These are phyloP conservation scores for Metallyticus violacea DNA, from an alignment of 2,888 invertebrate genomes.

Conservation along the genomic window DNA sequence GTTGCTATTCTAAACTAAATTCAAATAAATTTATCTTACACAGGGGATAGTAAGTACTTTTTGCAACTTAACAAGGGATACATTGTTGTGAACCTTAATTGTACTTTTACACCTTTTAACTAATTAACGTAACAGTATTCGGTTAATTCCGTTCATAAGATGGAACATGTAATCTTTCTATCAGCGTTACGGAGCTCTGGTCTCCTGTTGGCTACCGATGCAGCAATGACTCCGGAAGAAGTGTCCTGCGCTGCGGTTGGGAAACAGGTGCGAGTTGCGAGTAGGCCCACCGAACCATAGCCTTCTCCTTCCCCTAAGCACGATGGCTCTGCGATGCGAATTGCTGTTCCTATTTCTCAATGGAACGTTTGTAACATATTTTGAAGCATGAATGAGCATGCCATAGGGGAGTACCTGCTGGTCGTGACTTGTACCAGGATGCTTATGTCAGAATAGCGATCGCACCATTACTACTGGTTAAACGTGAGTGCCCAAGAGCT, in stretches of 20 bases:
- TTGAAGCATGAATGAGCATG: constrained; percentile 5
- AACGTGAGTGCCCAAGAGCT: no score
- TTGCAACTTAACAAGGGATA: no score
- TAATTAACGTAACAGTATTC: no score
- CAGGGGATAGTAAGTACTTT: no score
- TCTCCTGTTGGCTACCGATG: background rate
- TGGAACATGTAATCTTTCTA: background rate
- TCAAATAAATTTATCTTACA: no score
- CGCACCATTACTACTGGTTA: no score
- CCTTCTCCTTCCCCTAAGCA: background rate
- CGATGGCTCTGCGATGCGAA: background rate
- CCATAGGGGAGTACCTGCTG: background rate
- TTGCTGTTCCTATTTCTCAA: background rate
- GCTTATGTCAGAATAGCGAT: no score
- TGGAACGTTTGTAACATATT: background rate
- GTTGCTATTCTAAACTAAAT: no score
- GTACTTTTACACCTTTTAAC: no score
- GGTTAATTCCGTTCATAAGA: background rate
- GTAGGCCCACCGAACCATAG: background rate
- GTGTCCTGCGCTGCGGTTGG: background rate
- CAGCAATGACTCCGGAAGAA: background rate
- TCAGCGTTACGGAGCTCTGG: background rate
- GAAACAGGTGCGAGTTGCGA: background rate
- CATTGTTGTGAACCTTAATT: no score
- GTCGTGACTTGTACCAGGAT: background rate